Percentiles rank a stretch among this genome's conserved stretches.
Evolutionary conservation across 2,888 invertebrate genomes (phyloP).

Genomic region (Mimas tiliae): DNA sequence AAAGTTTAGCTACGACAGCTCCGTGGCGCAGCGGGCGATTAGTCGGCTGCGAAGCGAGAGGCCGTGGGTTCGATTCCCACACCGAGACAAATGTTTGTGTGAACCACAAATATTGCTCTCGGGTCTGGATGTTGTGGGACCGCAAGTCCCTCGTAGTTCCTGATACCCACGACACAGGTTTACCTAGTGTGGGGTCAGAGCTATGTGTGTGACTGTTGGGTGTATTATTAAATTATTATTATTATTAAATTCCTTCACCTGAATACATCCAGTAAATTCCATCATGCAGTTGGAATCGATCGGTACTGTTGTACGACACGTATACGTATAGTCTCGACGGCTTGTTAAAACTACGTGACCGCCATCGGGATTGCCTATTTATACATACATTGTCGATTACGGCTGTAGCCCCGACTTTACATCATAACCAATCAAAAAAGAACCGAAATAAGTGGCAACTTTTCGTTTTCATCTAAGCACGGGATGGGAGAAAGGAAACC

Average conservation of each 20-base stretch:
- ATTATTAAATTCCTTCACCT: constrained; percentile 6
- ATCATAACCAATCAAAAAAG: constrained; percentile 53
- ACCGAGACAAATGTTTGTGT: too few relatives aligned
- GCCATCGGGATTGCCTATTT: constrained; percentile 80
- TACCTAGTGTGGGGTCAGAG: too few relatives aligned
- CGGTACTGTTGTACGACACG: constrained; percentile 41
- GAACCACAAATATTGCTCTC: too few relatives aligned
- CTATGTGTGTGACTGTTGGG: too few relatives aligned
- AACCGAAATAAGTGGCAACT: constrained; percentile 45
- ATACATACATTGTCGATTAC: constrained; percentile 72
- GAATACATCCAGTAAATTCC: constrained; percentile 50
- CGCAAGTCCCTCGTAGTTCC: too few relatives aligned
- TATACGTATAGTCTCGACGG: constrained; percentile 68
- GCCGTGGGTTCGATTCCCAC: too few relatives aligned
- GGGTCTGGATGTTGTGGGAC: too few relatives aligned
- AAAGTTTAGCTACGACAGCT: constrained; percentile 9
- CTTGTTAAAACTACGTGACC: constrained; percentile 81
- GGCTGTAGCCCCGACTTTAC: constrained; percentile 57
- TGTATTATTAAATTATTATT: too few relatives aligned
- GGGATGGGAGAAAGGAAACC: constrained; percentile 37
- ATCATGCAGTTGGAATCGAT: constrained; percentile 67
- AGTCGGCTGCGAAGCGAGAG: too few relatives aligned
- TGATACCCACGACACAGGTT: too few relatives aligned
- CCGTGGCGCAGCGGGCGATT: too few relatives aligned
- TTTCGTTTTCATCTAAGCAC: constrained; percentile 29